phyloP scores from a whole-genome alignment of 2,888 invertebrate genomes.

The Meiosimyza decipiens region DNA sequence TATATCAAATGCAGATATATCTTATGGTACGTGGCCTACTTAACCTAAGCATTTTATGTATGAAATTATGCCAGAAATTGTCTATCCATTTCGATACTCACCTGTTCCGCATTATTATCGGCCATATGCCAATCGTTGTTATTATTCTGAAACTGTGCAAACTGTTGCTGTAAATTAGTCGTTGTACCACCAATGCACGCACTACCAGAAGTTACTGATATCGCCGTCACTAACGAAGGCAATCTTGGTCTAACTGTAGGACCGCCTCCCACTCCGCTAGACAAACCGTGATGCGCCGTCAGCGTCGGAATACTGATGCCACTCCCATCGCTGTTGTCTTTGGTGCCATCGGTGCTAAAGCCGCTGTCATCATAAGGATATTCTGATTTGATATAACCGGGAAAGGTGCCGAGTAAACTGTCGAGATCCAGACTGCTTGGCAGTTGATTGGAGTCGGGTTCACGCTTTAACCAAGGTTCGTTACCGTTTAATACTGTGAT shows the following conservation, averaged over 20 bases:
- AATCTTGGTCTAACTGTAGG: conserved; percentile 50
- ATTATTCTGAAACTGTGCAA: conserved; percentile 73
- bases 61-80: neutral
- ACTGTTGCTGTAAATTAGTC: conserved; percentile 66
- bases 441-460: conserved; percentile 69
- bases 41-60: neutral
- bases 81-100: conserved; percentile 33
- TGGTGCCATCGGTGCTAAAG: conserved; percentile 72
- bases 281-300: neutral
- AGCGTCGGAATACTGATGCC: conserved; percentile 43
- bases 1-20: neutral
- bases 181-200: conserved; percentile 42
- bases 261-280: conserved; percentile 47
- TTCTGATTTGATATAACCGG: conserved; percentile 77
- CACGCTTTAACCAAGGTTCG: conserved; percentile 76
- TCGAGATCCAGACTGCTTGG: conserved; percentile 78
- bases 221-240: conserved; percentile 60
- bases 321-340: conserved; percentile 58
- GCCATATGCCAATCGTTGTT: conserved; percentile 87
- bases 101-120: conserved; percentile 75
- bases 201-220: conserved; percentile 51
- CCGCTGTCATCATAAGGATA: conserved; percentile 84
- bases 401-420: conserved; percentile 80
- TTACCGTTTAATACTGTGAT: conserved; percentile 86
- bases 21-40: too few species aligned